A percentile compares a stretch with the other conserved stretches of the same genome.
These are phyloP conservation scores for Charina bottae DNA, from an alignment of 2,113 vertebrate genomes.

Conservation along the genomic window DNA sequence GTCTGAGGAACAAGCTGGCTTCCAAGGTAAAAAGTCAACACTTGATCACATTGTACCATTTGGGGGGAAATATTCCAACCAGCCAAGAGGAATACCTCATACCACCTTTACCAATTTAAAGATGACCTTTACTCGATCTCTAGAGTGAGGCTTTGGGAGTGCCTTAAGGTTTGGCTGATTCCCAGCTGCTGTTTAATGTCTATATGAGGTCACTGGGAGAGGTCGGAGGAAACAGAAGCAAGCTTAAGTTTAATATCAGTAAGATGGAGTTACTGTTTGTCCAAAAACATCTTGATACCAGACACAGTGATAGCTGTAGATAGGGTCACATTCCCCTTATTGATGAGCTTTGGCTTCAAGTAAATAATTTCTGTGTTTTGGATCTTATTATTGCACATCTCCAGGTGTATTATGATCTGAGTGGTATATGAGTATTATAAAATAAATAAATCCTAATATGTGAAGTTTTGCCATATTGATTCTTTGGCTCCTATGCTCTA, in stretches of 20 bases:
- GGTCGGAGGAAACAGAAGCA: not conserved
- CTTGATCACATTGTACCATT: not conserved
- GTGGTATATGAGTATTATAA: not conserved
- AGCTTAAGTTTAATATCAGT: not conserved
- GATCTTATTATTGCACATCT: not conserved
- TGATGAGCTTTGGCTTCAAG: not conserved
- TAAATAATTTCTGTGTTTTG: not conserved
- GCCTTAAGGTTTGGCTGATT: not conserved
- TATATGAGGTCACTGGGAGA: not conserved
- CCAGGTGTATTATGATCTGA: not conserved
- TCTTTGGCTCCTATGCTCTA: not conserved
- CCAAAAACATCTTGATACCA: not conserved
- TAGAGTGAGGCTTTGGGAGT: not conserved
- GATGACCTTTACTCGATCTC: not conserved
- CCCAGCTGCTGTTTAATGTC: not conserved
- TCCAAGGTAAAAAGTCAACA: not conserved
- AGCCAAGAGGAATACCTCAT: not conserved
- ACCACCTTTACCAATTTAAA: not conserved
- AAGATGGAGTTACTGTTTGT: not conserved
- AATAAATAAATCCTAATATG: not conserved
- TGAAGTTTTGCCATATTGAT: not conserved
- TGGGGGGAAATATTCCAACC: not conserved
- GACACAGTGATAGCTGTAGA: not conserved
- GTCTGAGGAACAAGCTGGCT: not conserved
- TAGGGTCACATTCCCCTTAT: not conserved